These are phyloP conservation scores for Isotomurus palustris DNA, from an alignment of 2,888 invertebrate species.

Conservation along the genomic window DNA sequence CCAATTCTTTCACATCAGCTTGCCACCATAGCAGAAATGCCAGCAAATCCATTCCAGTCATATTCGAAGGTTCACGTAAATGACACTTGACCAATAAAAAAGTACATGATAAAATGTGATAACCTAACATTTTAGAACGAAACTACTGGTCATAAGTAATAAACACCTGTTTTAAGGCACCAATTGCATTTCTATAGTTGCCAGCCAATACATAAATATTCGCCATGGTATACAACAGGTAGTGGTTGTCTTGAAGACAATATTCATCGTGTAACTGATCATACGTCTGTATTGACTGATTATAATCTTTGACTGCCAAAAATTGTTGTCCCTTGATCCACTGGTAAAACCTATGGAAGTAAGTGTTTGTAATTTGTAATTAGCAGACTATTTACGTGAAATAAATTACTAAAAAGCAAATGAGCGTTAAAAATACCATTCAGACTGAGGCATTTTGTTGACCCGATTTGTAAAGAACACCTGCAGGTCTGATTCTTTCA, in stretches of 20 bases:
- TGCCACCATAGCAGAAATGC: constrained; percentile 52
- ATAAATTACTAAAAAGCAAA: too few relatives aligned
- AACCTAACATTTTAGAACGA: background rate
- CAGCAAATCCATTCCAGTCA: constrained; percentile 62
- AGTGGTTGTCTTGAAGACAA: constrained; percentile 63
- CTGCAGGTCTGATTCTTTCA: constrained; percentile 69
- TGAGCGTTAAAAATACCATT: constrained; percentile 52
- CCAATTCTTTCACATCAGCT: constrained; percentile 59
- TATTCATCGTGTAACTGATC: constrained; percentile 63
- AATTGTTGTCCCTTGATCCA: constrained; percentile 57
- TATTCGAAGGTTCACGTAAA: constrained; percentile 54
- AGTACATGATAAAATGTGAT: background rate
- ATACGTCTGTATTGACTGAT: constrained; percentile 62
- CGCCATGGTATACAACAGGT: constrained; percentile 64
- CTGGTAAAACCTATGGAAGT: constrained; percentile 30
- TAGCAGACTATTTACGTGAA: background rate
- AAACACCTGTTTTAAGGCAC: constrained; percentile 47
- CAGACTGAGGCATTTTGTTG: constrained; percentile 50
- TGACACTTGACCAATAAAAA: background rate
- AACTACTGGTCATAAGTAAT: background rate
- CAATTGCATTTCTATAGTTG: constrained; percentile 62
- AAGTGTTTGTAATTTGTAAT: background rate
- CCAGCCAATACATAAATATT: constrained; percentile 69
- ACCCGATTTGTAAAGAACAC: constrained; percentile 63
- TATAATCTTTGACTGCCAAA: constrained; percentile 63